Evolutionary conservation across 2,113 vertebrate genomes (phyloP).

Genomic region (Nyctereutes procyonoides): DNA sequence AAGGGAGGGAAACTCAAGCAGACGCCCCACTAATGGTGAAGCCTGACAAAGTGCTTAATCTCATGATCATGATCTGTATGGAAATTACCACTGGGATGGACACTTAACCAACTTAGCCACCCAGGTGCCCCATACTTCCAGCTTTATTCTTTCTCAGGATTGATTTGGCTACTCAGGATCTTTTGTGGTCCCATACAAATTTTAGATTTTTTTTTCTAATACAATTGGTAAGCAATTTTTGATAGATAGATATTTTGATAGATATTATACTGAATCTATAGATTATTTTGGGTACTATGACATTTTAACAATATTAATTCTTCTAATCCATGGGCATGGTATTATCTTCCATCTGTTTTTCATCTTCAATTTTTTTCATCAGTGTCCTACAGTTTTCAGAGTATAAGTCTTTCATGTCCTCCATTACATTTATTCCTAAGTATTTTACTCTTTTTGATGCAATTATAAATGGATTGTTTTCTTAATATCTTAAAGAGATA

Average conservation of each 20-base stretch:
- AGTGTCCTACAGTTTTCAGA: background rate
- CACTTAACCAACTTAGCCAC: background rate
- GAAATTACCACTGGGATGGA: background rate
- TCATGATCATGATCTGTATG: background rate
- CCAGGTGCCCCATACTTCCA: background rate
- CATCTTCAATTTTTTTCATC: background rate
- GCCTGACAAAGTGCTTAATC: background rate
- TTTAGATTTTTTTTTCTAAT: too few relatives aligned
- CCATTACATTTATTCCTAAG: background rate
- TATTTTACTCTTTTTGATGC: background rate
- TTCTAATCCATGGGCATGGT: too few relatives aligned
- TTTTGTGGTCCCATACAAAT: too few relatives aligned
- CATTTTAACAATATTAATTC: too few relatives aligned
- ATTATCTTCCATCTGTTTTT: too few relatives aligned
- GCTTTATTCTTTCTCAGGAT: background rate
- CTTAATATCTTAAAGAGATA: background rate
- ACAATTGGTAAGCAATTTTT: too few relatives aligned
- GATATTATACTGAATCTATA: too few relatives aligned
- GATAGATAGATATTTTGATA: too few relatives aligned
- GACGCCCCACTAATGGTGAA: background rate
- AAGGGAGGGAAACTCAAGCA: background rate
- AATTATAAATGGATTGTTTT: background rate
- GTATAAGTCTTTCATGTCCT: background rate
- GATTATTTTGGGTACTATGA: too few relatives aligned
- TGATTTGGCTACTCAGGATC: background rate